phyloP scores from a whole-genome alignment of 2,797 vertebrate genomes.

The Malacoctenus gilli region DNA sequence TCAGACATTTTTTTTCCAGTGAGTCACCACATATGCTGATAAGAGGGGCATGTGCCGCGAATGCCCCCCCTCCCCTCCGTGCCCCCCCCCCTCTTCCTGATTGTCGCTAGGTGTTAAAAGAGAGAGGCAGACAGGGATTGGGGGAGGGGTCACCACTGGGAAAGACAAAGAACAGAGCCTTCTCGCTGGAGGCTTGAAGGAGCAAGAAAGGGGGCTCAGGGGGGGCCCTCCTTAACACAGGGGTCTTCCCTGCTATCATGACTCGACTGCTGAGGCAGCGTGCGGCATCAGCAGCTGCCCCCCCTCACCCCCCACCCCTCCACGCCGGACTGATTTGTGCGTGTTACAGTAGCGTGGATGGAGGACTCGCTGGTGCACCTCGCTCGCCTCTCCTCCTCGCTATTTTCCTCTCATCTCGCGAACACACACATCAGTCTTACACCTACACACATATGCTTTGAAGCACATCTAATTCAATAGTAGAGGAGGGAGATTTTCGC shows the following conservation, averaged over 20 bases:
- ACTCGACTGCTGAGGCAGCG: constrained; percentile 70
- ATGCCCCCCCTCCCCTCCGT: constrained; percentile 19
- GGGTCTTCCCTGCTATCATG: constrained; percentile 63
- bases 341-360: constrained; percentile 48
- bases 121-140: constrained; percentile 69
- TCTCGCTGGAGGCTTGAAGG: constrained; percentile 52
- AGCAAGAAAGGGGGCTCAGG: constrained; percentile 44
- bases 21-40: constrained; percentile 55
- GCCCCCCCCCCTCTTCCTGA: constrained; percentile 5
- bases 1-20: constrained; percentile 29
- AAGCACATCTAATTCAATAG: constrained; percentile 29
- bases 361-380: constrained; percentile 13
- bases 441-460: constrained; percentile 35
- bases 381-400: constrained; percentile 24
- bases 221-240: constrained; percentile 47
- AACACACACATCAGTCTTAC: constrained; percentile 9
- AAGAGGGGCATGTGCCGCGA: constrained; percentile 55
- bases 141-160: constrained; percentile 77
- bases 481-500: constrained; percentile 23
- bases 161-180: constrained; percentile 82
- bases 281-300: constrained; percentile 32
- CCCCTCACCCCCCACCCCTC: too few relatives aligned
- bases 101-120: constrained; percentile 78
- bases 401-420: background rate
- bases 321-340: constrained; percentile 24